phyloP scores from a whole-genome alignment of 2,113 vertebrate genomes.

The Taurulus bubalis region DNA sequence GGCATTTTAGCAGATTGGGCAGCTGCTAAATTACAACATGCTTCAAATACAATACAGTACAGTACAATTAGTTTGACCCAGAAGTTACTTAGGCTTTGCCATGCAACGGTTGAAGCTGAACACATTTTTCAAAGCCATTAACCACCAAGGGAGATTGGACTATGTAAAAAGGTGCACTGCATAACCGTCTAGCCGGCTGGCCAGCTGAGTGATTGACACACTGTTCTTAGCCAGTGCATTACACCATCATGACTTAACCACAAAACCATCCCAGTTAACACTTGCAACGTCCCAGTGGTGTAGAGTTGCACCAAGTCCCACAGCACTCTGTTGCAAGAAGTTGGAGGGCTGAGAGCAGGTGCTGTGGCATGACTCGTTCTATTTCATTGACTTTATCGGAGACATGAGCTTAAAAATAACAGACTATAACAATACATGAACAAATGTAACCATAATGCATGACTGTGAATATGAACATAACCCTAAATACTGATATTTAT shows the following conservation, averaged over 20 bases:
- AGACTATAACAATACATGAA: background rate
- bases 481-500: background rate
- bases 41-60: slow-evolving; percentile 36
- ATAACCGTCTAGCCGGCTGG: slow-evolving; percentile 25
- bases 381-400: background rate
- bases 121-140: slow-evolving; percentile 36
- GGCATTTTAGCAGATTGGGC: slow-evolving; percentile 21
- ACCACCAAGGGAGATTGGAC: slow-evolving; percentile 47
- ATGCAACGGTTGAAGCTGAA: slow-evolving; percentile 51
- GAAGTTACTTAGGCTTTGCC: slow-evolving; percentile 11
- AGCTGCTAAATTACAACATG: slow-evolving; percentile 34
- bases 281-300: slow-evolving; percentile 49
- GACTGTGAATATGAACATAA: background rate
- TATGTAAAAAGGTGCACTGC: slow-evolving; percentile 47
- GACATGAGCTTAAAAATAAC: background rate
- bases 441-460: background rate
- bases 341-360: background rate
- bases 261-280: slow-evolving; percentile 68
- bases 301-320: slow-evolving; percentile 52
- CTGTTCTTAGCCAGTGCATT: slow-evolving; percentile 60
- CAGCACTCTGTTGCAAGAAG: slow-evolving; percentile 7
- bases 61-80: slow-evolving; percentile 42
- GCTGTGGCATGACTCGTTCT: background rate
- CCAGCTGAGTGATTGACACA: slow-evolving; percentile 58
- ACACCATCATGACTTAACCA: slow-evolving; percentile 72